Evolutionary conservation across 2,888 invertebrate species (phyloP), one percentile per base, ranked within the genome.

Genomic region (Elmis aenea): DNA sequence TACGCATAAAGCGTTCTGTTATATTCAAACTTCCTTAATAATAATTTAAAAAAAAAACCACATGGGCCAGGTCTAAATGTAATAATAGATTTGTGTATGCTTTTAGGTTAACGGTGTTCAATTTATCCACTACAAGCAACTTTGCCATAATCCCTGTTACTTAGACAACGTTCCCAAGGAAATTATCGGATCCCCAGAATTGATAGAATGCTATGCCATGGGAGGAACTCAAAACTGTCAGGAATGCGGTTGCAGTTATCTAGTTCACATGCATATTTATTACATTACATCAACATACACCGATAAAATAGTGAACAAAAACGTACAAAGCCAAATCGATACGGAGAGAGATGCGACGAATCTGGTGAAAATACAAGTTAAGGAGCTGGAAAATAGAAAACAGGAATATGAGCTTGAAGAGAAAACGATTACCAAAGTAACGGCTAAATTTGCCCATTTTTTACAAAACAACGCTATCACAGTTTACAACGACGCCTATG

Each of bases 121-220:
- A n/a, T n/a, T n/a, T n/a, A n/a, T n/a, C 4, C 57, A 63, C 34
- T 66, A 62, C 40, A 56, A 52, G 33, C 57, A 58, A 24, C 42
- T 57, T 36, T 65, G 65, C 25, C 63, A 62, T 32, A 57, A 62
- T 45, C 64, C 62, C 1, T 66, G 64, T 34, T n/a, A 57, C 34
- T 45, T 64, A n/a, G 48, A 14, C 5, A 60, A 59, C 34, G 57
- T 64, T 3, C 52, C 56, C 1, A 52, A 46, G 32, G 61, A 66
- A 39, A 48, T 62, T 9, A 51, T 64, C 16, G 63, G 63, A 13
- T 50, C 51, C 28, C 55, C 62, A 2, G 57, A 52, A 37, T 47
- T 64, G 33, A 45, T 52, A 3, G 6, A 54, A 27, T 64, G 64
- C 46, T 44, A 54, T 12, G 58, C 62, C 3, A 64, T 64, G 54